Evolutionary conservation across 1,140 invertebrate species (phyloP), one percentile per base, ranked within the genome.

Genomic region (Aleiodes sp.): DNA sequence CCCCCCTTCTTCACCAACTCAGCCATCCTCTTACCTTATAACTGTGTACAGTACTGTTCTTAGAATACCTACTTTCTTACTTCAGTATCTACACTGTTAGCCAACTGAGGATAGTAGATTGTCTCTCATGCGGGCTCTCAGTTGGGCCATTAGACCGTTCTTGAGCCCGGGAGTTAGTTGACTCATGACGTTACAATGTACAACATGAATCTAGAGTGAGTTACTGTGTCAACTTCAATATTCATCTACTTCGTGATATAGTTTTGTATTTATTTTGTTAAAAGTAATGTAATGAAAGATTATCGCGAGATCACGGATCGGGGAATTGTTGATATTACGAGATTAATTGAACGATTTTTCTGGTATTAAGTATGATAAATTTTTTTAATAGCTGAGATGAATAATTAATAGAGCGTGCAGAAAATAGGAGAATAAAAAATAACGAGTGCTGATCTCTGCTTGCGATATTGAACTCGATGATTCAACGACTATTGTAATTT

Each of bases 121-220:
- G 70, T 61, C 16, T 41, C 33, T 16, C 37, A 19, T 65, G 39
- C 37, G 65, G 61, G 33, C 28, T 52, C 73, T 66, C 71, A 46
- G 64, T n/a, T n/a, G 61, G 70, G 56, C 75, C 78, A 76, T 77
- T 77, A 77, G 75, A 74, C 77, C 76, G 73, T 61, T 72, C 74
- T 70, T 67, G 67, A 69, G 59, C 46, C 31, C 60, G 62, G 70
- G 71, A 59, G 46, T n/a, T n/a, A n/a, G 67, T 77, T 78, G 76
- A 78, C 77, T 80, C 78, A 78, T 74, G 76, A 76, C 65, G 60
- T 31, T n/a, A 43, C 7, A 33, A 57, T 66, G 28, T 57, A 65
- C 39, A 61, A 66, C 63, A 66, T 61, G 69, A 74, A 69, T 70
- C n/a, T 74, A 67, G 74, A 76, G 73, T 79, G 71, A 77, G 74